A percentile compares a stretch with the other conserved stretches of the same genome.
These are phyloP conservation scores for Ellobius talpinus DNA, from an alignment of 2,113 vertebrate species.

Conservation along the genomic window DNA sequence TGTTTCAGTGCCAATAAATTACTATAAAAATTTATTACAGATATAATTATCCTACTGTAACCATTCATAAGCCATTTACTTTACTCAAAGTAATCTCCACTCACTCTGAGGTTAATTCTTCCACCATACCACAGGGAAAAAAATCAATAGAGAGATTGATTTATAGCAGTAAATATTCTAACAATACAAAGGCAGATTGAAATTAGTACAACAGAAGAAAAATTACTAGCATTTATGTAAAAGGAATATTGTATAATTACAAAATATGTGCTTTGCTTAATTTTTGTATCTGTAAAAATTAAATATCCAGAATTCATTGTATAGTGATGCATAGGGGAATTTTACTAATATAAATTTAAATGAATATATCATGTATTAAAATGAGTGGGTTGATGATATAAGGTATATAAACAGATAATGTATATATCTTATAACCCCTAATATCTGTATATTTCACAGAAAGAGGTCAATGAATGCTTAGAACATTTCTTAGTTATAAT, in stretches of 20 bases:
- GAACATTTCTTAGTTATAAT: slow-evolving; percentile 13
- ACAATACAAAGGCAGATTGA: slow-evolving; percentile 15
- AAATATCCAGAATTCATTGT: background rate
- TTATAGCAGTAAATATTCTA: slow-evolving; percentile 31
- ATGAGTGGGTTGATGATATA: background rate
- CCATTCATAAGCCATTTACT: slow-evolving; percentile 22
- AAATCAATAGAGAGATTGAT: slow-evolving; percentile 55
- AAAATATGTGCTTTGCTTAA: background rate
- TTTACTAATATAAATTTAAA: slow-evolving; percentile 14
- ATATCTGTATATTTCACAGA: background rate
- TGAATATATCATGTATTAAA: background rate
- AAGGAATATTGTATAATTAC: slow-evolving; percentile 21
- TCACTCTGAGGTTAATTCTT: slow-evolving; percentile 57
- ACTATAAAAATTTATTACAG: slow-evolving; percentile 25
- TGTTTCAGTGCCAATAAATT: slow-evolving; percentile 27
- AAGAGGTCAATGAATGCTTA: slow-evolving; percentile 5
- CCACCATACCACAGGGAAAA: slow-evolving; percentile 5
- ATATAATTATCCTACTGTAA: slow-evolving; percentile 51
- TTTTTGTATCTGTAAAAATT: background rate
- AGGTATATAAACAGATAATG: background rate
- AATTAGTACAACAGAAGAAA: background rate
- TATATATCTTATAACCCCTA: background rate
- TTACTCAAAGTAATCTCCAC: slow-evolving; percentile 60
- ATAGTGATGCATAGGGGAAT: background rate
- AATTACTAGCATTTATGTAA: background rate